phyloP scores from a whole-genome alignment of 2,797 vertebrate genomes.

The Tympanoctomys barrerae region DNA sequence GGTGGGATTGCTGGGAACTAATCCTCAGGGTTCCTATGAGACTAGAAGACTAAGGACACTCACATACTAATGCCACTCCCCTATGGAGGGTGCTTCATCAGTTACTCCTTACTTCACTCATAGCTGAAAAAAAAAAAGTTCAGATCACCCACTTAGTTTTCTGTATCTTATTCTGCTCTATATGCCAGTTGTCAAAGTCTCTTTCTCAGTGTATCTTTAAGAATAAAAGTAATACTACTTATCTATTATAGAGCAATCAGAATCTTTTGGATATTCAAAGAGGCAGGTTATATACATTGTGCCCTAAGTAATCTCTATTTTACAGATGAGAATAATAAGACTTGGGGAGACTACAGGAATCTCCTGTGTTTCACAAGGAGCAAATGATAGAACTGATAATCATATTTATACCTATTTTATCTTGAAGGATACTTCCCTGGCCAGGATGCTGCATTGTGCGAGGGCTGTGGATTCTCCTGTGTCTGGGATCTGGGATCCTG shows the following conservation, averaged over 20 bases:
- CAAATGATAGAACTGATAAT: not conserved
- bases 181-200: not conserved
- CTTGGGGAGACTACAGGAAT: not conserved
- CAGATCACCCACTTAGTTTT: not conserved
- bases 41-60: not conserved
- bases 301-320: not conserved
- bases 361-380: not conserved
- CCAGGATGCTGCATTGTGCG: not conserved
- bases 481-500: not conserved
- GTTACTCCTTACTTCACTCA: not conserved
- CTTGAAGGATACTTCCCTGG: not conserved
- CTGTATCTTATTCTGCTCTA: not conserved
- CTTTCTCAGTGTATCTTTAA: not conserved
- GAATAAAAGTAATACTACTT: not conserved
- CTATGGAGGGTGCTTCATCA: not conserved
- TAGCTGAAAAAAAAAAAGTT: not conserved
- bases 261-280: not conserved
- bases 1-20: not conserved
- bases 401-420: not conserved
- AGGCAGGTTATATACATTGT: not conserved
- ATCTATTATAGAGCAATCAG: not conserved
- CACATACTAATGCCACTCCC: not conserved
- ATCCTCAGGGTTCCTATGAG: not conserved
- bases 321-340: constrained; percentile 7
- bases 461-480: not conserved